phyloP scores from a whole-genome alignment of 2,113 vertebrate genomes.

The Thunnus maccoyii region DNA sequence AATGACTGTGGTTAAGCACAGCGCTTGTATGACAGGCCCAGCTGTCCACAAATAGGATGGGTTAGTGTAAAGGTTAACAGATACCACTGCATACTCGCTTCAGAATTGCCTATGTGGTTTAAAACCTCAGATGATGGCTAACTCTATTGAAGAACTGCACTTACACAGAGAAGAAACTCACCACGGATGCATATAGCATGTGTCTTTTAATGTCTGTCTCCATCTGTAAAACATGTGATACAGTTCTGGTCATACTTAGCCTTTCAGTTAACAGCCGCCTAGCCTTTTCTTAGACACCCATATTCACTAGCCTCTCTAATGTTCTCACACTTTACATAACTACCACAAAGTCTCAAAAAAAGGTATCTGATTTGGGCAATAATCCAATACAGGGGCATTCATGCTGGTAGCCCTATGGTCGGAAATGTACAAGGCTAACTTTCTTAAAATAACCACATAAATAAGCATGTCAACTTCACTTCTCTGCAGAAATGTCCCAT shows the following conservation, averaged over 20 bases:
- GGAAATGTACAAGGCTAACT: not conserved
- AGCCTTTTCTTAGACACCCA: not conserved
- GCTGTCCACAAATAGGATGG: conserved; percentile 33
- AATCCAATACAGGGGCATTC: not conserved
- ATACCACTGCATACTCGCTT: not conserved
- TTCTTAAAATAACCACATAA: conserved; percentile 18
- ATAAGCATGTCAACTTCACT: not conserved
- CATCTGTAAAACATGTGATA: not conserved
- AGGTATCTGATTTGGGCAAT: not conserved
- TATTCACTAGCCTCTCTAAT: not conserved
- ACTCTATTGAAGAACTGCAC: not conserved
- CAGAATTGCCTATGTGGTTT: conserved; percentile 3
- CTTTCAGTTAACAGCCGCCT: not conserved
- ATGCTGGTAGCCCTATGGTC: not conserved
- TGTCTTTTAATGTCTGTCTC: not conserved
- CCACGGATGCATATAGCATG: not conserved
- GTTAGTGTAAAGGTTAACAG: not conserved
- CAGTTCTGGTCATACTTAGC: not conserved
- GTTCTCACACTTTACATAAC: not conserved
- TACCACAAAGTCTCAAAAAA: not conserved
- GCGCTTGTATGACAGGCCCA: conserved; percentile 5
- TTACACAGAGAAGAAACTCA: too few species aligned
- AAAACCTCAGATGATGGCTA: not conserved
- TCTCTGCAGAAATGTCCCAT: conserved; percentile 11
- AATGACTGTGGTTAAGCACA: conserved; percentile 23